phyloP scores from a whole-genome alignment of 2,888 invertebrate species.

The Leuctra nigra region DNA sequence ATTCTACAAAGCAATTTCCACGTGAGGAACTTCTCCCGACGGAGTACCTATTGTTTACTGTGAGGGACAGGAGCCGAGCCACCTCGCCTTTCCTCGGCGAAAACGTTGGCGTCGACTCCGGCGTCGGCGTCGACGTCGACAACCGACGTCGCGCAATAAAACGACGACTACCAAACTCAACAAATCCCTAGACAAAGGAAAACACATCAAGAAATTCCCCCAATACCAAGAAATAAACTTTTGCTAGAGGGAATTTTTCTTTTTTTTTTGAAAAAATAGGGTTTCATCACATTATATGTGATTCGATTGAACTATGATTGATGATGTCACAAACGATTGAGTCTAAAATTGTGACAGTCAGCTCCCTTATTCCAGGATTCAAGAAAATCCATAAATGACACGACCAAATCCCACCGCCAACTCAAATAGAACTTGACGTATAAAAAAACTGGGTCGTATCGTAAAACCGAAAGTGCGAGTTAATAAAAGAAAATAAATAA shows the following conservation, averaged over 20 bases:
- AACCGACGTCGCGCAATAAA: not conserved
- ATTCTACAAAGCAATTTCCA: constrained; percentile 19
- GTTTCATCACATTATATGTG: constrained; percentile 11
- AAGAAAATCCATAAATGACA: constrained; percentile 7
- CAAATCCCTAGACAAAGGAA: constrained; percentile 11
- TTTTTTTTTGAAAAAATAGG: constrained; percentile 4
- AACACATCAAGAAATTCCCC: constrained; percentile 6
- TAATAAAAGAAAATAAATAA: too few relatives aligned
- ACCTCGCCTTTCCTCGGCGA: not conserved
- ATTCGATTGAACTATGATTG: constrained; percentile 13
- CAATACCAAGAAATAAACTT: constrained; percentile 11
- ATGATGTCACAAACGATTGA: constrained; percentile 7
- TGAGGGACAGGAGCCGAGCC: not conserved
- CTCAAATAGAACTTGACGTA: too few relatives aligned
- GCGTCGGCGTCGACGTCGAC: too few relatives aligned
- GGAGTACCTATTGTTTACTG: constrained; percentile 13
- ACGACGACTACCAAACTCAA: constrained; percentile 9
- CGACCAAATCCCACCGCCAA: too few relatives aligned
- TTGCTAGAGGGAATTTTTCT: constrained; percentile 4
- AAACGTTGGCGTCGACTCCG: not conserved
- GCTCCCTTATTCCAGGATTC: not conserved
- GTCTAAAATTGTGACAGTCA: constrained; percentile 12
- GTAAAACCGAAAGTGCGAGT: not conserved
- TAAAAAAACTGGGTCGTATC: too few relatives aligned
- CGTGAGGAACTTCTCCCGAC: constrained; percentile 12